Percentiles rank a stretch among this genome's conserved stretches.
Evolutionary conservation across 2,888 invertebrate species (phyloP).

Genomic region (Thecocarcelia acutangulata): DNA sequence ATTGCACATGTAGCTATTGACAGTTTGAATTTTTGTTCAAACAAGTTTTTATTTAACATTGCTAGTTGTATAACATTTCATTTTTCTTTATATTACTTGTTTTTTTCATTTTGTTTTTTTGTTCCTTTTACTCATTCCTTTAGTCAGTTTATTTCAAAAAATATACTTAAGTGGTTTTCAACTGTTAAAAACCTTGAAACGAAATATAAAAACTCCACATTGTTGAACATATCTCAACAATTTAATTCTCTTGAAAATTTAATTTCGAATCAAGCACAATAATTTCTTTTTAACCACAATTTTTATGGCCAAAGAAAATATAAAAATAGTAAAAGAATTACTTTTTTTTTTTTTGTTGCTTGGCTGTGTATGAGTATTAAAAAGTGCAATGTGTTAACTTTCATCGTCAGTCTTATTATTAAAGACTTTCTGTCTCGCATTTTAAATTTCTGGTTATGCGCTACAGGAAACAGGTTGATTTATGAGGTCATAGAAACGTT

Average conservation of each 20-base stretch:
- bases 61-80: slow-evolving; percentile 5
- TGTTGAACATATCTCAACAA: slow-evolving; percentile 35
- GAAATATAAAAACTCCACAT: slow-evolving; percentile 24
- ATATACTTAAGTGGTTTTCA: slow-evolving; percentile 37
- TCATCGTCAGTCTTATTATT: slow-evolving; percentile 49
- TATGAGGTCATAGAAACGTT: too few species aligned
- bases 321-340: neutral
- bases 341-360: too few species aligned
- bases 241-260: slow-evolving; percentile 49
- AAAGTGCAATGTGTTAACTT: slow-evolving; percentile 63
- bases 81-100: slow-evolving; percentile 29
- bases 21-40: slow-evolving; percentile 16
- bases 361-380: neutral
- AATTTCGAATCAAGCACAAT: slow-evolving; percentile 56
- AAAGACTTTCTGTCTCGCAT: slow-evolving; percentile 38
- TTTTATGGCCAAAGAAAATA: slow-evolving; percentile 13
- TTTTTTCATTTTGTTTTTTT: slow-evolving; percentile 28
- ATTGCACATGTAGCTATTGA: slow-evolving; percentile 46
- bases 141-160: slow-evolving; percentile 6
- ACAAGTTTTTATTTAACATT: neutral
- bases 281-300: slow-evolving; percentile 62
- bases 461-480: neutral
- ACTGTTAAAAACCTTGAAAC: slow-evolving; percentile 20
- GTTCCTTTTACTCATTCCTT: neutral
- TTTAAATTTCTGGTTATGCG: slow-evolving; percentile 15